Evolutionary conservation across 2,888 invertebrate genomes (phyloP), one percentile per base, ranked within the genome.

Genomic region (Xylocampa areola): DNA sequence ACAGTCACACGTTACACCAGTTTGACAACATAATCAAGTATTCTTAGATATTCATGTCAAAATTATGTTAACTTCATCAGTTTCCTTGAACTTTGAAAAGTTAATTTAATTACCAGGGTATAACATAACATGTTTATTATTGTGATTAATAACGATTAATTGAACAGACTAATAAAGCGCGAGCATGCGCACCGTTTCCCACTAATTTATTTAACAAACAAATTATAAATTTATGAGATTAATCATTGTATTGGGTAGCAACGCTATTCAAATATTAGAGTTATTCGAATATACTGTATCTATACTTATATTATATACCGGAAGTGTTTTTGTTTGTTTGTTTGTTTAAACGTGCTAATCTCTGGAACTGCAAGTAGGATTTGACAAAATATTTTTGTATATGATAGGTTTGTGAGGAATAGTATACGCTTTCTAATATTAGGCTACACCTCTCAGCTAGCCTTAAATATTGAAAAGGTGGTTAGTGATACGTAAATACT

Each of bases 111-210:
- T n/a, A 33, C 6, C 40, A 27, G 8, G 27, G 10, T 16, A 29
- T 10, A 40, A 29, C 39, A 2, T 39, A 2, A 16, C 10, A 6
- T 29, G 29, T 40, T 40, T 40, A 29, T 11, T 27, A 29, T 40
- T 40, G 4, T n/a, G 40, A 40, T 40, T 40, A 40, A 40, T 44
- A 5, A 25, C 35, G 23, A 44, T 16, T 16, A 33, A 44, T 44
- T 23, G 14, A 23, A 23, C 35, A 11, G 25, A n/a, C 33, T 33
- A 44, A 44, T 16, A 25, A 13, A 30, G 14, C 6, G 17, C 16
- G 32, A 21, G 13, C 13, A 23, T 8, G 27, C 8, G 16, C 27
- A 4, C 44, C 32, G 32, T 23, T 33, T 44, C 10, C 23, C 7
- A 33, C 16, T 23, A 33, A 44, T 33, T 23, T 25, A 23, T 16